Conservation (phyloP, 2,888 invertebrate species). For the Meliscaeva auricollis region DNA sequence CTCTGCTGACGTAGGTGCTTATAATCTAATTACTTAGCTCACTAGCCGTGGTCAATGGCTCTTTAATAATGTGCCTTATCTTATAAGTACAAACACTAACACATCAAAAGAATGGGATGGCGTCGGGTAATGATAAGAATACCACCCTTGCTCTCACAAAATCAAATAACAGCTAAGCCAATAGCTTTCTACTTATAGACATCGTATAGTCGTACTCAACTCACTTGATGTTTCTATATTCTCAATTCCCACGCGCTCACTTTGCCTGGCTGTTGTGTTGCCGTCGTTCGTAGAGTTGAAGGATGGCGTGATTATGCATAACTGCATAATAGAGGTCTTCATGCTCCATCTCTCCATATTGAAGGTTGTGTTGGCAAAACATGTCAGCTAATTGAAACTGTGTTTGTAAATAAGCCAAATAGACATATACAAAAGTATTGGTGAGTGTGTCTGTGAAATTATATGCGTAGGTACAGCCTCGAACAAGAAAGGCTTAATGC, state of each 20-base stretch:
- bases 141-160: constrained; percentile 17
- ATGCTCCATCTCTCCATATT: not conserved
- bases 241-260: constrained; percentile 18
- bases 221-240: not conserved
- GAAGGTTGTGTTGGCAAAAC: constrained; percentile 29
- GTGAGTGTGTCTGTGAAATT: constrained; percentile 20
- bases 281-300: not conserved
- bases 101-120: constrained; percentile 4
- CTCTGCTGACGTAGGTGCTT: not conserved
- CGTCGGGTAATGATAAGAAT: not conserved
- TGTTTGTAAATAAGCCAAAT: constrained; percentile 42
- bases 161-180: constrained; percentile 18
- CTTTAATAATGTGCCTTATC: constrained; percentile 54
- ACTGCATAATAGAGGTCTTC: not conserved
- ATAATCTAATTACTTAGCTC: constrained; percentile 43
- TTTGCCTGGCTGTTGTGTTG: not conserved
- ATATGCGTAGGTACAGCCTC: not conserved
- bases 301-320: constrained; percentile 33
- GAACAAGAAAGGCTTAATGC: constrained; percentile 10
- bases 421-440: no score
- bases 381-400: constrained; percentile 53
- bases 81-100: constrained; percentile 1
- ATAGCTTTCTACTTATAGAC: constrained; percentile 14
- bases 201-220: no score
- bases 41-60: constrained; percentile 65